phyloP scores from a whole-genome alignment of 2,797 vertebrate species.

The Epinephelus awoara region DNA sequence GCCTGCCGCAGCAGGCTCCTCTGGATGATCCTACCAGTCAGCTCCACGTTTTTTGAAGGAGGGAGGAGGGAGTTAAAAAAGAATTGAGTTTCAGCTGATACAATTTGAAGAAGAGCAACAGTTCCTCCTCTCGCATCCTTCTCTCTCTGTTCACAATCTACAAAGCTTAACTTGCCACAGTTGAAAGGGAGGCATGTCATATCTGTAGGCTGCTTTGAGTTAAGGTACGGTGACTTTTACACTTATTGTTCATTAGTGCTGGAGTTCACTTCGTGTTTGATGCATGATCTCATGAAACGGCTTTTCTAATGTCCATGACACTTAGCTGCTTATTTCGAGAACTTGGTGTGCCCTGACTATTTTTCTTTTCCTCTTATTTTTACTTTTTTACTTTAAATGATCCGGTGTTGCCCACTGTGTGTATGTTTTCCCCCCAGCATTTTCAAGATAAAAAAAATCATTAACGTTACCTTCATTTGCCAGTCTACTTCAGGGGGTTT shows the following conservation, averaged over 20 bases:
- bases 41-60: conserved; percentile 68
- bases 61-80: conserved; percentile 52
- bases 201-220: conserved; percentile 14
- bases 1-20: conserved; percentile 14
- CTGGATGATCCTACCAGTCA: conserved; percentile 60
- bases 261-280: conserved; percentile 2
- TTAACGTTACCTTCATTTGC: neutral
- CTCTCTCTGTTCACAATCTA: conserved; percentile 18
- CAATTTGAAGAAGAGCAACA: conserved; percentile 61
- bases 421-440: neutral
- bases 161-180: conserved; percentile 19
- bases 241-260: neutral
- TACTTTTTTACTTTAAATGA: neutral
- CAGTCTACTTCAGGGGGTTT: neutral
- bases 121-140: conserved; percentile 55
- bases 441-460: neutral
- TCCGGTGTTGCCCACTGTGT: neutral
- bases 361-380: neutral
- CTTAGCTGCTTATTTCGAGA: neutral
- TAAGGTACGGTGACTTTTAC: conserved; percentile 57
- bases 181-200: conserved; percentile 37
- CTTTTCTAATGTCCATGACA: neutral
- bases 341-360: neutral
- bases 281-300: neutral
- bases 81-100: conserved; percentile 59